These are phyloP conservation scores for Ganaspis brasiliensis DNA, from an alignment of 2,888 invertebrate genomes.

Conservation along the genomic window DNA sequence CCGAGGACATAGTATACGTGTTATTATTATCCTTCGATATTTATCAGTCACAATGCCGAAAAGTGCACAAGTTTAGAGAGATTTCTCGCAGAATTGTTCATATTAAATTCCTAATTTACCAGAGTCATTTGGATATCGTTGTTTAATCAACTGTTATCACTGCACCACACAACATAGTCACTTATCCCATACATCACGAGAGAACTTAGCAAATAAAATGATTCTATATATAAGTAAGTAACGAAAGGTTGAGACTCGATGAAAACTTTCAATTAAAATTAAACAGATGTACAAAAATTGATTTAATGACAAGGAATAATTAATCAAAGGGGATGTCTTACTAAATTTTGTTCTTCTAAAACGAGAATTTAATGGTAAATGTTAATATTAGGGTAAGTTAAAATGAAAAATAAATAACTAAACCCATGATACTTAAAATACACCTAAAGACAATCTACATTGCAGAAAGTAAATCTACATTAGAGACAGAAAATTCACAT, in stretches of 20 bases:
- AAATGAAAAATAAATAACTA: background rate
- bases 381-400: background rate
- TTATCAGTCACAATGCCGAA: slow-evolving; percentile 59
- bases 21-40: slow-evolving; percentile 60
- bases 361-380: background rate
- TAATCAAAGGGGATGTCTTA: no score
- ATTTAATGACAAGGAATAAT: background rate
- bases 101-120: slow-evolving; percentile 46
- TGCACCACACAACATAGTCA: background rate
- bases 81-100: slow-evolving; percentile 51
- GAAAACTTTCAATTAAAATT: background rate
- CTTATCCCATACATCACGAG: background rate
- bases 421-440: background rate
- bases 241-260: slow-evolving; percentile 8
- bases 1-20: slow-evolving; percentile 69
- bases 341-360: no score
- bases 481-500: slow-evolving; percentile 5
- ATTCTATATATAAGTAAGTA: background rate
- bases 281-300: no score
- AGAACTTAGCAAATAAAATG: background rate
- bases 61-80: slow-evolving; percentile 54
- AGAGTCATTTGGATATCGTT: background rate
- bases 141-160: background rate
- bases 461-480: no score
- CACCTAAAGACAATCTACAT: background rate